Conservation (phyloP, 2,888 invertebrate species). For the Dicyrtomina minuta region DNA sequence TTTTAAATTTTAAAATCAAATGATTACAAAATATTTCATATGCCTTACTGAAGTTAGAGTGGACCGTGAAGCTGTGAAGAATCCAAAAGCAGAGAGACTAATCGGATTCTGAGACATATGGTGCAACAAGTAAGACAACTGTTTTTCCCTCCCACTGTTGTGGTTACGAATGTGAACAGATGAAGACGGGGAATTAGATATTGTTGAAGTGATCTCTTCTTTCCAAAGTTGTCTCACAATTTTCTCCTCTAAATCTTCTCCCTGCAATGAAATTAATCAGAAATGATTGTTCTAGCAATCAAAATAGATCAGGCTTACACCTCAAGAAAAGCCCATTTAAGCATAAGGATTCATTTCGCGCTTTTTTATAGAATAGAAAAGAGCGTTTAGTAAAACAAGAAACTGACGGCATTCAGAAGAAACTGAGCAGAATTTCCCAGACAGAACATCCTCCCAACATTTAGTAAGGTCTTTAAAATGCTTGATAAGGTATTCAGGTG, state of each 20-base stretch:
- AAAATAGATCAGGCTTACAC: neutral
- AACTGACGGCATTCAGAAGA: conserved; percentile 19
- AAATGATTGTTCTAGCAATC: neutral
- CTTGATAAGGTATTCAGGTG: neutral
- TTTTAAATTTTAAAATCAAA: too few species aligned
- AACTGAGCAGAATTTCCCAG: conserved; percentile 26
- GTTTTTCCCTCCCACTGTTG: conserved; percentile 8
- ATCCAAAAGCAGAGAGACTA: conserved; percentile 27
- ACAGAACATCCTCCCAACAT: conserved; percentile 3
- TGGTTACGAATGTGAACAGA: neutral
- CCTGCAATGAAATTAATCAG: conserved; percentile 6
- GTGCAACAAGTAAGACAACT: conserved; percentile 31
- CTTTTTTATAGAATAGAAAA: neutral
- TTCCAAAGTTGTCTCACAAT: conserved; percentile 27
- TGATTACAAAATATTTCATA: too few species aligned
- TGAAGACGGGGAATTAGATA: neutral
- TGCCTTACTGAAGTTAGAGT: conserved; percentile 30
- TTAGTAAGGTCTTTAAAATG: neutral
- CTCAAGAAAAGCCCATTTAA: neutral
- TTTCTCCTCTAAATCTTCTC: conserved; percentile 28
- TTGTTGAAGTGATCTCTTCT: neutral
- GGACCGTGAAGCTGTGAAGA: conserved; percentile 27
- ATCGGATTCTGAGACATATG: conserved; percentile 34
- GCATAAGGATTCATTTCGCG: neutral
- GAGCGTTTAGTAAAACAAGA: neutral